Percentiles rank a stretch among this genome's conserved stretches.
These are phyloP conservation scores for Lepisosteus osseus DNA, from an alignment of 2,113 vertebrate species.

Conservation along the genomic window DNA sequence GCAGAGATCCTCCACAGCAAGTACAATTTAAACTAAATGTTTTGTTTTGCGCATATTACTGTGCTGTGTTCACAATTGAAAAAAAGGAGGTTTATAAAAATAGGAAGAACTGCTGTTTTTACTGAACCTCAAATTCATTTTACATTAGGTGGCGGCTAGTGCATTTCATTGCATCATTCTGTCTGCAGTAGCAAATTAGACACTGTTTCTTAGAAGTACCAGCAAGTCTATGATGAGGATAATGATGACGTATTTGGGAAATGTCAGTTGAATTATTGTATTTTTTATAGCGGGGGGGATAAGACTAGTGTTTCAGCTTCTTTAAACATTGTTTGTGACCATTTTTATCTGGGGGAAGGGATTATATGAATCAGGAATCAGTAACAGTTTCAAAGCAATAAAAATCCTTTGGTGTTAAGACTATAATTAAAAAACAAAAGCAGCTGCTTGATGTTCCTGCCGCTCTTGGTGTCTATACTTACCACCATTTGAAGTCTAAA, in stretches of 20 bases:
- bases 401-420: constrained; percentile 56
- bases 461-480: constrained; percentile 61
- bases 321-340: constrained; percentile 52
- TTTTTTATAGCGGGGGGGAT: constrained; percentile 33
- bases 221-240: background rate
- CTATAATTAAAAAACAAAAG: constrained; percentile 64
- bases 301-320: constrained; percentile 36
- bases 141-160: background rate
- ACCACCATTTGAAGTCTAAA: constrained; percentile 66
- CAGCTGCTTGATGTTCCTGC: constrained; percentile 62
- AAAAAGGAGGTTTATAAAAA: too few species aligned
- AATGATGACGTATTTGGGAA: background rate
- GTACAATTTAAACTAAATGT: too few species aligned
- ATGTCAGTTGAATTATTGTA: constrained; percentile 38
- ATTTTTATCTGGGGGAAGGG: constrained; percentile 40
- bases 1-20: too few species aligned
- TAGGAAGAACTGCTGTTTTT: background rate
- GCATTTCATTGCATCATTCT: too few species aligned
- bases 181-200: background rate
- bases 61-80: too few species aligned
- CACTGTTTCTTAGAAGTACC: background rate
- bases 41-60: too few species aligned
- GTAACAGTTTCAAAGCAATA: constrained; percentile 58
- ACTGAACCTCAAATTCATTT: background rate
- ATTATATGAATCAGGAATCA: constrained; percentile 55